Base-by-base conservation (phyloP, 2,797 vertebrate genomes). In the Periophthalmus magnuspinnatus region DNA sequence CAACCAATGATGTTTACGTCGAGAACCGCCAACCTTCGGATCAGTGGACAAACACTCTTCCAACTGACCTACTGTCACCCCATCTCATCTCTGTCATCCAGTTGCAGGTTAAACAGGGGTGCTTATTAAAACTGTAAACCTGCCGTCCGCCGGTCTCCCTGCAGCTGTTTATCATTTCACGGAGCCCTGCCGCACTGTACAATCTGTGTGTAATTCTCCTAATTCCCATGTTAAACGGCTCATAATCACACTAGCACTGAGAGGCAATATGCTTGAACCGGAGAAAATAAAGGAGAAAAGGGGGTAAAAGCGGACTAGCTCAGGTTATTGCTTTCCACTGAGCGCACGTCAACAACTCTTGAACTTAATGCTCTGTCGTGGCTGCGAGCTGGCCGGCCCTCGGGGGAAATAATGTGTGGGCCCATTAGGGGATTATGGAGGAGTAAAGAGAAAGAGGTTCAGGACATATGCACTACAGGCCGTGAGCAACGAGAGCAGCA, bases 391-490 rank as follows among this genome's bases (percentile, higher is more conserved):
- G 82, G 67, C 84, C 2, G 67, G 70, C 76, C 88, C 92, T 85
- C 85, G 1, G 88, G 93, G 94, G 93, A 94, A 94, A 94, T 93
- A 94, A 94, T 75, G 83, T 78, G 34, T 69, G 80, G 76, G 84
- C 78, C 80, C 87, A 71, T 87, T 82, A 78, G 87, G 86, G 88
- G 89, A 91, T 92, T 90, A 90, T 70, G 70, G 80, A 73, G n/a
- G 84, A 85, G 88, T 83, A 84, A 84, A 88, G 81, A 78, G 81
- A 81, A 75, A 81, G 84, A 74, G 70, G 77, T 74, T 71, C 80
- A 79, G 80, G 79, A 84, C 81, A 66, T 81, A 81, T 78, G 75
- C 76, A 77, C 56, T 74, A 76, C 77, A 74, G 72, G 62, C 66
- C 64, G 64, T 65, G 65, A 81, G 70, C 5, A 36, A 56, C 52